phyloP scores from a whole-genome alignment of 2,888 invertebrate genomes.

The Caenorhabditis becei region DNA sequence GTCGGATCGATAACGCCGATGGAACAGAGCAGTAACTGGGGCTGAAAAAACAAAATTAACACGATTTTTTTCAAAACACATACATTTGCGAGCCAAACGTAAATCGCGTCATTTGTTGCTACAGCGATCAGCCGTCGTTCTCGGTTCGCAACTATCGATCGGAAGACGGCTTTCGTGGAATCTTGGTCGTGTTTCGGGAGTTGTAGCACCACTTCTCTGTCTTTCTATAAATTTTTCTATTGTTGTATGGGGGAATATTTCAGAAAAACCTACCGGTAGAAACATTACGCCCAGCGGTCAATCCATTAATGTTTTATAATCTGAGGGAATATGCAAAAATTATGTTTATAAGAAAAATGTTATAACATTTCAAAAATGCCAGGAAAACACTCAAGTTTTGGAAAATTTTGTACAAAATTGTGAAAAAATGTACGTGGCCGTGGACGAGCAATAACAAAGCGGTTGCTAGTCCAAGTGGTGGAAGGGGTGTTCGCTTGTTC shows the following conservation, averaged over 20 bases:
- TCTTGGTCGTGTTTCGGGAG: slow-evolving; percentile 45
- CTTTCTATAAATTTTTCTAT: slow-evolving; percentile 33
- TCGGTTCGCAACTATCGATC: slow-evolving; percentile 75
- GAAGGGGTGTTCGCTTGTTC: too few relatives aligned
- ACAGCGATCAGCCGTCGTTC: slow-evolving; percentile 76
- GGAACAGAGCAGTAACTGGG: slow-evolving; percentile 75
- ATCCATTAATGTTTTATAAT: slow-evolving; percentile 40
- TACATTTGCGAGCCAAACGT: slow-evolving; percentile 78
- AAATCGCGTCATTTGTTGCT: slow-evolving; percentile 69
- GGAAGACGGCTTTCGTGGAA: slow-evolving; percentile 25
- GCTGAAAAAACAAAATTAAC: slow-evolving; percentile 66
- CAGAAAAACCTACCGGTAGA: slow-evolving; percentile 50
- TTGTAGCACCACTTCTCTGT: slow-evolving; percentile 42
- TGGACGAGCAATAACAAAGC: background rate
- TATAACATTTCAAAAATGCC: background rate
- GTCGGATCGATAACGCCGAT: slow-evolving; percentile 62
- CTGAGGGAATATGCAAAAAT: slow-evolving; percentile 13
- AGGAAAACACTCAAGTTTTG: too few relatives aligned
- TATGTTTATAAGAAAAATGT: background rate
- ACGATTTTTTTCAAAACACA: slow-evolving; percentile 2
- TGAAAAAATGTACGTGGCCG: background rate
- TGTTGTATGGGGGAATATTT: background rate
- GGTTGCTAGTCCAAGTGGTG: slow-evolving; percentile 4
- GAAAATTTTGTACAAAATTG: too few relatives aligned
- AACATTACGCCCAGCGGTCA: slow-evolving; percentile 44